phyloP scores from a whole-genome alignment of 2,113 vertebrate genomes.

The Leptobrachium leishanense region DNA sequence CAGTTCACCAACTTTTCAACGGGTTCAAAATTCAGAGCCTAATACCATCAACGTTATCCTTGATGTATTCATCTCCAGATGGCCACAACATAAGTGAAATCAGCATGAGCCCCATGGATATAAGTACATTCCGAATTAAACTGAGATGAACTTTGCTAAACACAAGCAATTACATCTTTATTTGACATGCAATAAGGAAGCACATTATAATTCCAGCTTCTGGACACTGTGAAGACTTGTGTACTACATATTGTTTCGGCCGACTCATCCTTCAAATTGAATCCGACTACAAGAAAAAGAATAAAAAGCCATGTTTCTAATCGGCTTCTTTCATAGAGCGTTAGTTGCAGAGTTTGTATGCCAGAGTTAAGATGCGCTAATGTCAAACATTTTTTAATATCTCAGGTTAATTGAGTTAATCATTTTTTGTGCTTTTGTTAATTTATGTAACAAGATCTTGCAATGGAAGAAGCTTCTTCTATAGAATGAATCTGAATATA shows the following conservation, averaged over 20 bases:
- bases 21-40: slow-evolving; percentile 70
- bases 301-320: slow-evolving; percentile 67
- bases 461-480: slow-evolving; percentile 11
- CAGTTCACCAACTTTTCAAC: slow-evolving; percentile 71
- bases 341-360: slow-evolving; percentile 45
- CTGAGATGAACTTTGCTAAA: slow-evolving; percentile 67
- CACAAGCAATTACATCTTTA: slow-evolving; percentile 54
- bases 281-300: background rate
- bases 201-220: slow-evolving; percentile 66
- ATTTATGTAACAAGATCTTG: background rate
- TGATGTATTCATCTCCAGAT: slow-evolving; percentile 72
- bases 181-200: slow-evolving; percentile 72
- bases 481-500: background rate
- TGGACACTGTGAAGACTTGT: slow-evolving; percentile 69
- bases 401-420: slow-evolving; percentile 74
- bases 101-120: slow-evolving; percentile 80
- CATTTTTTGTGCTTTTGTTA: slow-evolving; percentile 52
- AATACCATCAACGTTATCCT: slow-evolving; percentile 70
- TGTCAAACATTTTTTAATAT: slow-evolving; percentile 56
- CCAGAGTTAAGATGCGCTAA: background rate
- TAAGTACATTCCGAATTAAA: slow-evolving; percentile 76
- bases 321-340: slow-evolving; percentile 48
- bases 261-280: slow-evolving; percentile 49
- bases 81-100: slow-evolving; percentile 69
- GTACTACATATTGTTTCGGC: slow-evolving; percentile 56